These are phyloP conservation scores for mouse (Mus musculus) DNA, from an alignment of 2,113 vertebrate genomes.

Conservation along the genomic window DNA sequence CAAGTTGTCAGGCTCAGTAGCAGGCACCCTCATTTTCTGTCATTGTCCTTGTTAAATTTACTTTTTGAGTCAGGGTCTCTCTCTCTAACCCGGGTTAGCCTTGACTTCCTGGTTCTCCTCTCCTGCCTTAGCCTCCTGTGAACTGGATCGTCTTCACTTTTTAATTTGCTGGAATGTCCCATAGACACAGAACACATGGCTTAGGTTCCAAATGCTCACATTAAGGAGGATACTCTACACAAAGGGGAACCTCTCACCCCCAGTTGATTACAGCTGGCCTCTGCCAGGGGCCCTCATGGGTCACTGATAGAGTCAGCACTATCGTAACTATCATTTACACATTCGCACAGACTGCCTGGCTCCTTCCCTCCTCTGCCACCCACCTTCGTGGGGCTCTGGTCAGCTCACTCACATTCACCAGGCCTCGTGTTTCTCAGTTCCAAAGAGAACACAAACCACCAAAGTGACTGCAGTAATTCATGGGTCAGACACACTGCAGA, in stretches of 20 bases:
- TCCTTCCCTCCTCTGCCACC: background rate
- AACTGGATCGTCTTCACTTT: background rate
- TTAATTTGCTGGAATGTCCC: background rate
- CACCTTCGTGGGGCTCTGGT: background rate
- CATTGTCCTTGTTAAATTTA: background rate
- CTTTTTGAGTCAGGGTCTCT: background rate
- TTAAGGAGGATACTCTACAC: background rate
- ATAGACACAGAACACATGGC: background rate
- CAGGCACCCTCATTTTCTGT: background rate
- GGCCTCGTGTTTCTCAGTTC: background rate
- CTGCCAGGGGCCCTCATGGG: background rate
- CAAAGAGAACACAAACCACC: background rate
- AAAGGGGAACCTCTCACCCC: rapidly evolving
- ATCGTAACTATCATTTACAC: rapidly evolving
- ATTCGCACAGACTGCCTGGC: background rate
- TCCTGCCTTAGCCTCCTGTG: background rate
- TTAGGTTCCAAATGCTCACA: background rate
- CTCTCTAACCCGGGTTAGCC: background rate
- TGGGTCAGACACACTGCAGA: rapidly evolving
- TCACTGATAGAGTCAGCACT: background rate
- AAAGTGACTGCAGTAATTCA: background rate
- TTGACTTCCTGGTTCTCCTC: background rate
- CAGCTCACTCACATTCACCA: background rate
- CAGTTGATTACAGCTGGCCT: background rate
- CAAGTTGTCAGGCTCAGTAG: background rate